A percentile compares a stretch with the other conserved stretches of the same genome.
Conservation (phyloP, 2,888 invertebrate species). For the Trissonchulus latispiculum region DNA sequence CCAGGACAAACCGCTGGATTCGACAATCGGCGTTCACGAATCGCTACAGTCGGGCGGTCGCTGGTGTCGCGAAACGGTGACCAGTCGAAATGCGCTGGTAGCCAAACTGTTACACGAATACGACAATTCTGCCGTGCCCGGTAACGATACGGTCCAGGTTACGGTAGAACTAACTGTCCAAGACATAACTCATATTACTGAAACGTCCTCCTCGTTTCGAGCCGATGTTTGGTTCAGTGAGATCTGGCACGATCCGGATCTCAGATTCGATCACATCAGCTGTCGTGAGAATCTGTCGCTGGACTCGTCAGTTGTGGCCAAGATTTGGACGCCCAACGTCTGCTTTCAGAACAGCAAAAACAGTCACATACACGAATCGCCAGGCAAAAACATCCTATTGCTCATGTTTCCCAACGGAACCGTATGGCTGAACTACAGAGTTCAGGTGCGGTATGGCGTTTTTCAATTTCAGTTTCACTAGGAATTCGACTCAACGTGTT, state of each 20-base stretch:
- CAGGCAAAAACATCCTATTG: slow-evolving; percentile 38
- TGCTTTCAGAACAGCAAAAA: slow-evolving; percentile 44
- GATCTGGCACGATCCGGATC: slow-evolving; percentile 41
- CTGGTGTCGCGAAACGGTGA: background rate
- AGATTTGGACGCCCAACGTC: slow-evolving; percentile 43
- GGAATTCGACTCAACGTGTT: too few species aligned
- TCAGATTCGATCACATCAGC: slow-evolving; percentile 33
- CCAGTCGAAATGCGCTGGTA: slow-evolving; percentile 2
- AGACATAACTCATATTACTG: slow-evolving; percentile 19
- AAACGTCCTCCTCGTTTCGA: slow-evolving; percentile 22
- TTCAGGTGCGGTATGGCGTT: too few species aligned
- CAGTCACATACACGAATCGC: slow-evolving; percentile 41
- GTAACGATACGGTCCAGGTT: slow-evolving; percentile 4
- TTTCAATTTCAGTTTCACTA: too few species aligned
- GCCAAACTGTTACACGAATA: slow-evolving; percentile 5
- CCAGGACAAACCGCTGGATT: too few species aligned
- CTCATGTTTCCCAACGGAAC: slow-evolving; percentile 42
- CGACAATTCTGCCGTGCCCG: slow-evolving; percentile 14
- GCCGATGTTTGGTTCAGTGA: slow-evolving; percentile 41
- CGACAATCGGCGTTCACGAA: too few species aligned
- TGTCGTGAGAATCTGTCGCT: slow-evolving; percentile 37
- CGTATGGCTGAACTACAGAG: slow-evolving; percentile 38
- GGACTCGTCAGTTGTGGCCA: slow-evolving; percentile 37
- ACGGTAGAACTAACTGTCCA: slow-evolving; percentile 21
- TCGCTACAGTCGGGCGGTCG: too few species aligned